Base-by-base conservation (phyloP, 2,113 vertebrate species). In the Ascaphus truei region DNA sequence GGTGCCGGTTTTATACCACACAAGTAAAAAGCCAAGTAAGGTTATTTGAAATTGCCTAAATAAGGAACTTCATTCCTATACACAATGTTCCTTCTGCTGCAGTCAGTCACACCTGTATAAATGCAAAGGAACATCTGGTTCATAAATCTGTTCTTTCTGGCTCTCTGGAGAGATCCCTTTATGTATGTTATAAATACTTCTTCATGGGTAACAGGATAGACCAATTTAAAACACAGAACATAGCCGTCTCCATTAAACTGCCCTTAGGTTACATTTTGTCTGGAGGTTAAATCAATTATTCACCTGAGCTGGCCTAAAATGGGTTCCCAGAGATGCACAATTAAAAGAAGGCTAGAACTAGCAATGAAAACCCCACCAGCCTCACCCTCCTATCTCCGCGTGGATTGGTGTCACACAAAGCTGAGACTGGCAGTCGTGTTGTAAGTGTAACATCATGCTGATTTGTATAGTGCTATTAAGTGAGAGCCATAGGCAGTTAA, bases 51-150 rank as follows among this genome's bases (percentile, higher is more conserved):
- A 41, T 41, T 25, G 56, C 22, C 34, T 60, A 69, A 69, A 69
- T 48, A 60, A 68, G 66, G 33, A 51, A 60, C 48, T 29, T 18
- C 23, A 26, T 50, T 56, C 47, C 26, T 45, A 60, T 60, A 60
- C 43, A 37, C 20, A 69, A 69, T 30, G 66, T 59, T 60, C 66
- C 56, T 48, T 45, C 39, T 47, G 34, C 43, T 22, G 29, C 41
- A 27, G 41, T 68, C 66, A 48, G 47, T 50, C 56, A 59, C 66
- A 69, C 66, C 66, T 69, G 66, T 39, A 60, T 59, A 69, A 69
- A 69, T 52, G 56, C 12, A 69, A 36, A 16, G 33, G 37, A 47
- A 69, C 66, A 69, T 69, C 66, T 69, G 66, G 66, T 51, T 60
- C 66, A 48, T 69, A 69, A 69, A 69, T 69, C 56, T 60, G 55